These are phyloP conservation scores for Danio jaintianensis DNA, from an alignment of 2,797 vertebrate genomes.

Conservation along the genomic window DNA sequence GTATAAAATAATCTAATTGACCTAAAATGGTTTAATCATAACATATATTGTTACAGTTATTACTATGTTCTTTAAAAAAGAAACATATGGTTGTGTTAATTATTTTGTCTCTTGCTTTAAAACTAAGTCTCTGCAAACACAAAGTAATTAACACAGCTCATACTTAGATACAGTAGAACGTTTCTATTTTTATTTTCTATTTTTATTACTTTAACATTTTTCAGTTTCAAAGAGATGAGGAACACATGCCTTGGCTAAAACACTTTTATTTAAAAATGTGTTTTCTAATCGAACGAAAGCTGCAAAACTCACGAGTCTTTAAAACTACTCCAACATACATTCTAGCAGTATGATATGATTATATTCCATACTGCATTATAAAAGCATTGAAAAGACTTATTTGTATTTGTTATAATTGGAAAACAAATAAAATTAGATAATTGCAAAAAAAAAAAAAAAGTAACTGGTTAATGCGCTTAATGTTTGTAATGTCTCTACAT, in stretches of 20 bases:
- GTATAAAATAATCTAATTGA: background rate
- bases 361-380: background rate
- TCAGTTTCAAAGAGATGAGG: background rate
- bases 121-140: background rate
- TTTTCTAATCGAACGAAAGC: background rate
- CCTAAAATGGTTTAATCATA: too few relatives aligned
- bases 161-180: background rate
- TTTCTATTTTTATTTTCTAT: background rate
- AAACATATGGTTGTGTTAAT: background rate
- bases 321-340: background rate
- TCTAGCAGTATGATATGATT: background rate
- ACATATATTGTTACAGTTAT: background rate
- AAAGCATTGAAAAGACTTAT: constrained; percentile 6
- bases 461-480: constrained; percentile 18
- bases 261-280: background rate
- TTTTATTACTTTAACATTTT: too few relatives aligned
- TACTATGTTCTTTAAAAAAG: too few relatives aligned
- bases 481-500: constrained; percentile 20
- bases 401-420: background rate
- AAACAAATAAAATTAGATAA: background rate
- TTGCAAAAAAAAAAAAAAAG: background rate
- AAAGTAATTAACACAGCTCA: background rate
- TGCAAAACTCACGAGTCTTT: background rate
- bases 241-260: background rate
- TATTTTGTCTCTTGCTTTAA: constrained; percentile 7